Base-by-base conservation (phyloP, 2,888 invertebrate species). In the Acleris cristana region DNA sequence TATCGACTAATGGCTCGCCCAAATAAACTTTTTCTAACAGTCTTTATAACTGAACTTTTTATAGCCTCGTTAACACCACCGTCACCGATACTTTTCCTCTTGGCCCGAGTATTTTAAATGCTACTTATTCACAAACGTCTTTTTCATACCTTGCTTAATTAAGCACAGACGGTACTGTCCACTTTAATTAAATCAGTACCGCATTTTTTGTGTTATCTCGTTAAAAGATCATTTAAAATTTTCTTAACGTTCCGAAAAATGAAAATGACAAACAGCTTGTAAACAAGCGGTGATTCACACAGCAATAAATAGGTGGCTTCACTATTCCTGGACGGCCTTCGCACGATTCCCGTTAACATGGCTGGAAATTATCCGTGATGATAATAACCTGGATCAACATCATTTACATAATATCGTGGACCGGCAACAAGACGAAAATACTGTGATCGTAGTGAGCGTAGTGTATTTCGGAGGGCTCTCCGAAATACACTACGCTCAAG, bases 241-340 rank as follows among this genome's bases (percentile, higher is more conserved):
- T 63, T 34, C 49, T 40, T 65, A 40, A 63, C 18, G 52, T 66
- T 57, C 57, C 48, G 49, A 16, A 57, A 62, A 58, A 44, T 58
- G 18, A 21, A 58, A 55, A 53, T 62, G 57, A 62, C 61, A 62
- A 52, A 64, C 51, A 30, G 40, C 64, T 45, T 40, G 67, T 58
- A 67, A 82, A 81, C 79, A 79, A 78, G 76, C 76, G 74, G 77
- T 87, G 85, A 86, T 78, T 91, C 89, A 90, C 79, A 73, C 76
- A 72, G 81, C 76, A 83, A 84, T 86, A 87, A 88, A 89, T 88
- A 89, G 85, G 78, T 79, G 70, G 44, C 40, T 49, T 51, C 74
- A 81, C 85, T 92, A 91, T 91, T 90, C 89, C 83, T 80, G 85
- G 88, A 84, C 83, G 91, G 85, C 92, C 92, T 92, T 92, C 89